Conservation (phyloP, 2,888 invertebrate species). For the Shargacucullia verbasci region DNA sequence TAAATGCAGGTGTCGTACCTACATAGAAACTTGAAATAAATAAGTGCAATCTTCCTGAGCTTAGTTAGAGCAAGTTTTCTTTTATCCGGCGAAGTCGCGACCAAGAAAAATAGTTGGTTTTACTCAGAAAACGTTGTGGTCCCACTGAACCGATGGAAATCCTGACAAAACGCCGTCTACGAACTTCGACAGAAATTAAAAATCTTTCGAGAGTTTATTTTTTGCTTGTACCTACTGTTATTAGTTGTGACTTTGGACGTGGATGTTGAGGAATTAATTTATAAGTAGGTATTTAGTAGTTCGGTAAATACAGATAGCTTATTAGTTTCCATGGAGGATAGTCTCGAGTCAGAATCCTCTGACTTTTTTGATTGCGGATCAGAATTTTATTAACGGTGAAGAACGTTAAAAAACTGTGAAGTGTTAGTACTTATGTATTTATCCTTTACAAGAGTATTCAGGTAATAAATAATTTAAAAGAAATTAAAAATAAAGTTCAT, state of each 20-base stretch:
- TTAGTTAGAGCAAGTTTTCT: constrained; percentile 61
- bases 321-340: too few relatives aligned
- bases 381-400: too few relatives aligned
- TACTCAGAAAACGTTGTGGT: constrained; percentile 50
- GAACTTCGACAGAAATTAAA: constrained; percentile 60
- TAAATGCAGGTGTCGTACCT: constrained; percentile 49
- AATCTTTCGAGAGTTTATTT: constrained; percentile 43
- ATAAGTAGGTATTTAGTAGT: too few relatives aligned
- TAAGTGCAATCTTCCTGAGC: constrained; percentile 58
- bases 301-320: too few relatives aligned
- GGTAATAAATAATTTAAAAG: too few relatives aligned
- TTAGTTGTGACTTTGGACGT: constrained; percentile 27
- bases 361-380: too few relatives aligned
- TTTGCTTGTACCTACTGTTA: constrained; percentile 38
- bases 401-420: too few relatives aligned
- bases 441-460: too few relatives aligned
- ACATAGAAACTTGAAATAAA: constrained; percentile 47
- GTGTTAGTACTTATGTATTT: too few relatives aligned
- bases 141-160: constrained; percentile 51
- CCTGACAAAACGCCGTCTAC: constrained; percentile 63
- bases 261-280: constrained; percentile 22
- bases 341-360: too few relatives aligned
- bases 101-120: constrained; percentile 66
- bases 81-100: constrained; percentile 53
- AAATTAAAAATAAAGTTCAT: too few relatives aligned